Conservation (phyloP, 2,797 vertebrate genomes). For the Phylloscopus collybita region DNA sequence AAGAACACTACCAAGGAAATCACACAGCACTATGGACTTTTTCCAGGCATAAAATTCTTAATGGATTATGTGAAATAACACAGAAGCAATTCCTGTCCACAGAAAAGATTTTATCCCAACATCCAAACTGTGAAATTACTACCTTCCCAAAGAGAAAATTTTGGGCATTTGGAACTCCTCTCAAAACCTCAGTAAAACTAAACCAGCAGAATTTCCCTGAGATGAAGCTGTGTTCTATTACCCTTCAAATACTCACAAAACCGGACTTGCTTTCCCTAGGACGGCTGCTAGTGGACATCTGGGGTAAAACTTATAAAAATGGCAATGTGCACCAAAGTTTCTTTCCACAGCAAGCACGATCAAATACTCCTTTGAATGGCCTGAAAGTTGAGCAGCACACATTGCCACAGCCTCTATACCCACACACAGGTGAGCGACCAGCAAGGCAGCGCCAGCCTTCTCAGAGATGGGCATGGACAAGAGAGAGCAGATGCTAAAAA, state of each 20-base stretch:
- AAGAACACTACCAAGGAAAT: background rate
- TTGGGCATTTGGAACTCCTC: background rate
- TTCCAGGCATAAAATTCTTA: background rate
- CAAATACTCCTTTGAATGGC: background rate
- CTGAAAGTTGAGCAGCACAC: background rate
- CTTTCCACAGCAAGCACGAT: background rate
- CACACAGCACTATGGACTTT: background rate
- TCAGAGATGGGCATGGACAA: background rate
- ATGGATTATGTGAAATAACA: background rate
- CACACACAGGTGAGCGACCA: rapidly evolving
- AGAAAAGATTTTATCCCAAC: background rate
- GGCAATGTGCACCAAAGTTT: rapidly evolving
- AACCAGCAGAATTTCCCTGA: background rate
- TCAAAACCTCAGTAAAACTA: background rate
- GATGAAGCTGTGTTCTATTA: background rate
- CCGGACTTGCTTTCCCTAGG: background rate
- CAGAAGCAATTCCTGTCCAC: background rate
- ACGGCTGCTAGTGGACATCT: background rate
- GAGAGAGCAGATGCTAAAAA: background rate
- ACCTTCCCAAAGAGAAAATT: background rate
- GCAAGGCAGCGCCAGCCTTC: background rate
- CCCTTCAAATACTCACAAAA: background rate
- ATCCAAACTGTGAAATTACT: background rate
- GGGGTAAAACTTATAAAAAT: background rate
- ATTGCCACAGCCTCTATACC: background rate